Base-by-base conservation (phyloP, 2,888 invertebrate species). In the Danaus chrysippus region DNA sequence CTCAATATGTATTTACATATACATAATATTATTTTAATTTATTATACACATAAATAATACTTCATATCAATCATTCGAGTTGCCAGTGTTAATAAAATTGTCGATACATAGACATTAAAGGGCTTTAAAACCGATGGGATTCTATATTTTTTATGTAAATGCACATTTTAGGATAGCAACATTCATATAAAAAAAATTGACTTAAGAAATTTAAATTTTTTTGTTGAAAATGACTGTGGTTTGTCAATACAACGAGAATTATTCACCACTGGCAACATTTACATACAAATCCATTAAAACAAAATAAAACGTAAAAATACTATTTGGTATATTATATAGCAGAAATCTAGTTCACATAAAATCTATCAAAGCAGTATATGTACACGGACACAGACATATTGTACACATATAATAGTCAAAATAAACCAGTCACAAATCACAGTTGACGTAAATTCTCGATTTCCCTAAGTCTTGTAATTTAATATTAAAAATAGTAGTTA, bases 381-480 rank as follows among this genome's bases (percentile, higher is more conserved):
- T 84, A 87, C 84, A 87, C 79, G 78, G 84, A 85, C 86, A 84
- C 82, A 82, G 76, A 82, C 83, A 82, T 83, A 81, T 80, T 81
- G 76, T 87, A 87, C 83, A 87, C 86, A 86, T 84, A 81, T 85
- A 88, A 84, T 86, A 85, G 81, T 86, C 78, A 88, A 90, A 89
- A 86, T 84, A 89, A 90, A 84, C 85, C 87, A 87, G 86, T 88
- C 89, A 89, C 90, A 88, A 90, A 90, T 91, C 90, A 91, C 90
- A 91, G 90, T 86, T 84, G 82, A 90, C 87, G 86, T 89, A 90
- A 90, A 91, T 91, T 91, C 89, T 84, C 88, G 82, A 88, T 88
- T 88, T 87, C 82, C 83, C 88, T 85, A 89, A 90, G 90, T 90
- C 90, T 90, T 86, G 86, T 89, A 83, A 76, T 76, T 75, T 73